Percentiles rank a stretch among this genome's conserved stretches.
Conservation (phyloP, 2,888 invertebrate species). For the Drosophila macrothrix region DNA sequence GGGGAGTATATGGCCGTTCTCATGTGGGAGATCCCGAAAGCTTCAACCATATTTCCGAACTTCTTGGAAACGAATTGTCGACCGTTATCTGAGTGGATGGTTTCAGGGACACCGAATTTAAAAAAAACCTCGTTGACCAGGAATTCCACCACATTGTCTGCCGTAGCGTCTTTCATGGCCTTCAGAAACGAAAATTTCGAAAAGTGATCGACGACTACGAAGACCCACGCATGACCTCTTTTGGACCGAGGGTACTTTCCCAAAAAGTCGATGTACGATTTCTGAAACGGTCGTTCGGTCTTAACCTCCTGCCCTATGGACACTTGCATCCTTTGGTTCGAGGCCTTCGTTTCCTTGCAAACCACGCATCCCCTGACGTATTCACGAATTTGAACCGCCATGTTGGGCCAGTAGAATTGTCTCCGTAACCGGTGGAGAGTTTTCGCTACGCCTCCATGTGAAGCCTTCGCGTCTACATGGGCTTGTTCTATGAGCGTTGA, state of each 20-base stretch:
- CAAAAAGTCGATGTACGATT: neutral
- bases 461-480: too few species aligned
- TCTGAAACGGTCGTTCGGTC: neutral
- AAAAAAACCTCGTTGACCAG: neutral
- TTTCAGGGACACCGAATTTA: neutral
- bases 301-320: neutral
- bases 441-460: too few species aligned
- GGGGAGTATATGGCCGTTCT: neutral
- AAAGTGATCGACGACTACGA: constrained; percentile 1
- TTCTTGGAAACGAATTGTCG: neutral
- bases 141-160: neutral
- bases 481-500: too few species aligned
- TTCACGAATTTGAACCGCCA: too few species aligned
- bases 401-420: too few species aligned
- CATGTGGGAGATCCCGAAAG: neutral
- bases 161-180: too few species aligned
- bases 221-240: neutral
- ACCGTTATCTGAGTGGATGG: neutral
- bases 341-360: neutral
- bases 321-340: neutral
- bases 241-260: neutral
- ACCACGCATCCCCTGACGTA: too few species aligned
- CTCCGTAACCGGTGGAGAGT: too few species aligned
- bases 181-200: neutral
- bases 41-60: neutral